Conservation (phyloP, 1,140 invertebrate genomes). For the Pseudobourletiella spinata region DNA sequence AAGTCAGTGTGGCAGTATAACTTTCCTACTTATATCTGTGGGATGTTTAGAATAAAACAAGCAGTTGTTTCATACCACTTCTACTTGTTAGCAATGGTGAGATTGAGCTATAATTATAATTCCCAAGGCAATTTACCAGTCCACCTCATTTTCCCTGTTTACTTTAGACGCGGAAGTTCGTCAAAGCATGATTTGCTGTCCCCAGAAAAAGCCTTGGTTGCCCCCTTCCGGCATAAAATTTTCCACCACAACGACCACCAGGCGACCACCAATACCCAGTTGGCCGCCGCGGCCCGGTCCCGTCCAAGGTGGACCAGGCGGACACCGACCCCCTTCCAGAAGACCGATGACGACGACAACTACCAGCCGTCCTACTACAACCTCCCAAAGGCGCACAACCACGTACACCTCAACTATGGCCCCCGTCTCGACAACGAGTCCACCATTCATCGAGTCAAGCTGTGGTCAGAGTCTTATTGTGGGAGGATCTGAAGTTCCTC, state of each 20-base stretch:
- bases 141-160: no score
- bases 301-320: neutral
- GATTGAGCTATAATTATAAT: no score
- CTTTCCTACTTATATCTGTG: no score
- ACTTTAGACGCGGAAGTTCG: neutral
- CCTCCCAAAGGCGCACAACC: neutral
- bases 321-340: neutral
- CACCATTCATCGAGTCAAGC: neutral
- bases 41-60: no score
- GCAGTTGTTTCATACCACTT: no score
- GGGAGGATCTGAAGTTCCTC: constrained; percentile 2
- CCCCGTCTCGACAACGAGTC: no score
- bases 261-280: neutral
- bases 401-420: neutral
- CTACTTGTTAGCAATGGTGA: no score
- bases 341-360: neutral
- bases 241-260: neutral
- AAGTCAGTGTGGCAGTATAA: no score
- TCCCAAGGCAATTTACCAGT: no score
- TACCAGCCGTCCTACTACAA: neutral
- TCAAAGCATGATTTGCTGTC: neutral
- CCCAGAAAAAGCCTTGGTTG: neutral
- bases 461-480: constrained; percentile 2
- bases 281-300: neutral
- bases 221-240: neutral